These are phyloP conservation scores for Horisme vitalbata DNA, from an alignment of 2,888 invertebrate species.

Conservation along the genomic window DNA sequence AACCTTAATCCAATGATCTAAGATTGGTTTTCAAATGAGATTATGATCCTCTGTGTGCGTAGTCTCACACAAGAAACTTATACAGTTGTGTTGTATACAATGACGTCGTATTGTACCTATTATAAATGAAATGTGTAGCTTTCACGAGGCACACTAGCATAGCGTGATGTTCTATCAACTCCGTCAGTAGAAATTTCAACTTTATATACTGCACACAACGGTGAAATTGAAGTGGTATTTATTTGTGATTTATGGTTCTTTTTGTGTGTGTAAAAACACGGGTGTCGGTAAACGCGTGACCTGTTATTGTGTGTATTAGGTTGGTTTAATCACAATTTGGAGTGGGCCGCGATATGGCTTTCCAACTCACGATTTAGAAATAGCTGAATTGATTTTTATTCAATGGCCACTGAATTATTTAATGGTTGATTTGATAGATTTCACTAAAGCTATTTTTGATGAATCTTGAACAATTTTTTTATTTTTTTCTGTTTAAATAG, in stretches of 20 bases:
- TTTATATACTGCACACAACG: rapidly evolving
- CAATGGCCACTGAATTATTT: constrained; percentile 30
- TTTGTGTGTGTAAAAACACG: constrained; percentile 43
- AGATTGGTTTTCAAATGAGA: constrained; percentile 35
- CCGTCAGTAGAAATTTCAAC: constrained; percentile 31
- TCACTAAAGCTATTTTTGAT: constrained; percentile 7
- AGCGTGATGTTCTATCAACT: constrained; percentile 52
- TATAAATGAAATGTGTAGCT: constrained; percentile 82
- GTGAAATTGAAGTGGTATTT: constrained; percentile 27
- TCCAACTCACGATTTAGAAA: constrained; percentile 67
- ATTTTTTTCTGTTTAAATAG: too few species aligned
- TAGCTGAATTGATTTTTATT: constrained; percentile 63
- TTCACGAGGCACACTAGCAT: constrained; percentile 77
- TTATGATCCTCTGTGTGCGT: constrained; percentile 43
- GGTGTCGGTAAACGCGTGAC: constrained; percentile 78
- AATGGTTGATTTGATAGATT: constrained; percentile 1
- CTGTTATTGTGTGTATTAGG: constrained; percentile 83
- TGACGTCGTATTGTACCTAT: constrained; percentile 77
- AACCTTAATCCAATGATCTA: constrained; percentile 28
- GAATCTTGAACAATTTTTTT: too few species aligned
- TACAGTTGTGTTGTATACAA: constrained; percentile 74
- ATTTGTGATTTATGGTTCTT: constrained; percentile 30
- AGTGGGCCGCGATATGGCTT: constrained; percentile 79
- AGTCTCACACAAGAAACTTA: constrained; percentile 67
- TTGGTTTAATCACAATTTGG: constrained; percentile 82